Evolutionary conservation across 2,888 invertebrate genomes (phyloP).

Genomic region (Catocala fraxini): DNA sequence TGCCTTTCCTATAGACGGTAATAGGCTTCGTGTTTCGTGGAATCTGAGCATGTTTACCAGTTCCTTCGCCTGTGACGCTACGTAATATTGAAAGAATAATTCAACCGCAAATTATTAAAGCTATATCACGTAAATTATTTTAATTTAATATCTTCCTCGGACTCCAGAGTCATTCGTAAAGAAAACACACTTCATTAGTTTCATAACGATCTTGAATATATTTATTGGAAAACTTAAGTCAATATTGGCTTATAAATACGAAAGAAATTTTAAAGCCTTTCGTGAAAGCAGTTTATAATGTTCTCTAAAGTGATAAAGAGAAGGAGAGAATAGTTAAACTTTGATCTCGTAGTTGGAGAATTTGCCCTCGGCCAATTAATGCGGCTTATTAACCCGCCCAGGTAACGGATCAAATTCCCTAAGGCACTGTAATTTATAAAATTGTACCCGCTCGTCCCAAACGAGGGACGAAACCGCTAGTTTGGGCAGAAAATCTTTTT

Average conservation of each 20-base stretch:
- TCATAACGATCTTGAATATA: conserved; percentile 10
- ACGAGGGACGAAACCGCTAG: conserved; percentile 24
- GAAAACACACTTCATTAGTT: conserved; percentile 25
- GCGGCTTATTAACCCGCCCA: conserved; percentile 35
- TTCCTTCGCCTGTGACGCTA: too few species aligned
- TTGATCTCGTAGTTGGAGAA: conserved; percentile 31
- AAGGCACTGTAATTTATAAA: conserved; percentile 44
- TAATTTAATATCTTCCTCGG: not conserved
- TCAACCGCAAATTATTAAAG: too few species aligned
- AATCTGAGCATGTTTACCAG: too few species aligned
- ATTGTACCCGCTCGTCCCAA: conserved; percentile 33
- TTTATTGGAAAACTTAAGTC: too few species aligned
- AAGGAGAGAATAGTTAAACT: conserved; percentile 33
- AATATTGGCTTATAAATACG: too few species aligned
- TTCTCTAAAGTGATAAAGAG: too few species aligned
- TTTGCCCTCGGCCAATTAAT: conserved; percentile 36
- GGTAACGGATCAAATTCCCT: conserved; percentile 44
- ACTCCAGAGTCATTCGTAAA: conserved; percentile 15
- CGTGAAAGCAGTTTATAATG: too few species aligned
- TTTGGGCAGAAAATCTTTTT: conserved; percentile 32
- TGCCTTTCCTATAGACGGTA: too few species aligned
- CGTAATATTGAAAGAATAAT: too few species aligned
- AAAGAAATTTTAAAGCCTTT: too few species aligned
- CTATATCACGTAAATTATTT: too few species aligned
- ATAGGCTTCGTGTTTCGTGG: too few species aligned